Percentiles rank a stretch among this genome's conserved stretches.
These are phyloP conservation scores for Andrena flavipes DNA, from an alignment of 2,888 invertebrate species.

Conservation along the genomic window DNA sequence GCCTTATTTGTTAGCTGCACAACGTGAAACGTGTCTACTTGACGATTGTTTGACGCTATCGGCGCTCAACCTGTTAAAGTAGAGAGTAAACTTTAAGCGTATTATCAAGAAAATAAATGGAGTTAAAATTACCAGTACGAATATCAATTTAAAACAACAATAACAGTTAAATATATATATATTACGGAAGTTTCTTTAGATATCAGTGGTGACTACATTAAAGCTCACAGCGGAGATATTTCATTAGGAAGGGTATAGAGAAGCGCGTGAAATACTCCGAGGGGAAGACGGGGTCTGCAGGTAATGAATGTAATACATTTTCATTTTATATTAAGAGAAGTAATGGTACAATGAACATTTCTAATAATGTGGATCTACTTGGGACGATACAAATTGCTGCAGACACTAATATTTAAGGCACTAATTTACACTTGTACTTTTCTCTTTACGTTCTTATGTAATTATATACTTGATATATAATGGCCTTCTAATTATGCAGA, in stretches of 20 bases:
- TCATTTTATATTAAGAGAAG: neutral
- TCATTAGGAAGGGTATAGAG: constrained; percentile 20
- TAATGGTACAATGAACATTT: neutral
- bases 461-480: constrained; percentile 30
- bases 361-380: neutral
- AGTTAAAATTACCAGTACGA: neutral
- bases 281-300: constrained; percentile 52
- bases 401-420: constrained; percentile 32
- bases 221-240: constrained; percentile 17
- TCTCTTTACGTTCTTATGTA: constrained; percentile 16
- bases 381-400: neutral
- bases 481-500: constrained; percentile 27
- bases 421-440: constrained; percentile 30
- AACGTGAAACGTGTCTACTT: neutral
- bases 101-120: constrained; percentile 8
- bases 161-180: constrained; percentile 9
- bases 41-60: constrained; percentile 8
- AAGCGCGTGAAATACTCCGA: constrained; percentile 1
- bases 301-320: constrained; percentile 19
- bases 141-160: neutral
- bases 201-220: constrained; percentile 13
- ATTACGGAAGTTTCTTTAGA: constrained; percentile 24
- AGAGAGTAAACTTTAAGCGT: constrained; percentile 22
- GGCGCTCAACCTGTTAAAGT: constrained; percentile 25
- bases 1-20: constrained; percentile 27